A percentile compares a stretch with the other conserved stretches of the same genome.
Conservation (phyloP, 1,140 invertebrate genomes). For the Fopius arisanus region DNA sequence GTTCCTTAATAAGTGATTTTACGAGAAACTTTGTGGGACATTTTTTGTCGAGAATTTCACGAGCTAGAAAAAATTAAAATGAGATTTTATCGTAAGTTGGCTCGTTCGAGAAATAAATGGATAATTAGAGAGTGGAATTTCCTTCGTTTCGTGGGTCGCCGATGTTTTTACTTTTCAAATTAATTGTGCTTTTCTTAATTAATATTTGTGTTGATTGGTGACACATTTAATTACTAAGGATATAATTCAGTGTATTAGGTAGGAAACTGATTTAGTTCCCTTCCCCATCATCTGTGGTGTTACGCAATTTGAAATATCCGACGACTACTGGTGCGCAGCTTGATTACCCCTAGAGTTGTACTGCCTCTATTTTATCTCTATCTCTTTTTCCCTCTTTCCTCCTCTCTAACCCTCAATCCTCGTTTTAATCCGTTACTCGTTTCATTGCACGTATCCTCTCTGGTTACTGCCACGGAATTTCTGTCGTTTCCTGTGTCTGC, state of each 20-base stretch:
- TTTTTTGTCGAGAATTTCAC: too few species aligned
- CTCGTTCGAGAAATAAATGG: too few species aligned
- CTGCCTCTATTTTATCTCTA: constrained; percentile 28
- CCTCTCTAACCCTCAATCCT: neutral
- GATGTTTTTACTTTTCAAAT: too few species aligned
- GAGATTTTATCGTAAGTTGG: too few species aligned
- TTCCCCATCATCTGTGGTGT: neutral
- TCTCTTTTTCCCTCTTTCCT: constrained; percentile 35
- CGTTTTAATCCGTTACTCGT: constrained; percentile 20
- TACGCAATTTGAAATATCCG: constrained; percentile 26
- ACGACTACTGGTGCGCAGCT: constrained; percentile 10
- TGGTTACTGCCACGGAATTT: constrained; percentile 26
- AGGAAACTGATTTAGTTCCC: constrained; percentile 6
- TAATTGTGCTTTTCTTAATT: too few species aligned
- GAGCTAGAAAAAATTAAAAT: too few species aligned
- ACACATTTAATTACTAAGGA: neutral
- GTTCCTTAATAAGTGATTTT: too few species aligned
- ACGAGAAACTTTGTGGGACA: too few species aligned
- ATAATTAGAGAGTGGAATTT: too few species aligned
- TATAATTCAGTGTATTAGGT: neutral
- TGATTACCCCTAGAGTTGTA: constrained; percentile 16
- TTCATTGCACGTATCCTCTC: constrained; percentile 35
- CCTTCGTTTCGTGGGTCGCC: too few species aligned
- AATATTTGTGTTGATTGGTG: neutral
- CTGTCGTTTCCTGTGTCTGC: constrained; percentile 28